Base-by-base conservation (phyloP, 30 jellyfish, hydroid and myxozoan species). In the Rhopilema esculentum region DNA sequence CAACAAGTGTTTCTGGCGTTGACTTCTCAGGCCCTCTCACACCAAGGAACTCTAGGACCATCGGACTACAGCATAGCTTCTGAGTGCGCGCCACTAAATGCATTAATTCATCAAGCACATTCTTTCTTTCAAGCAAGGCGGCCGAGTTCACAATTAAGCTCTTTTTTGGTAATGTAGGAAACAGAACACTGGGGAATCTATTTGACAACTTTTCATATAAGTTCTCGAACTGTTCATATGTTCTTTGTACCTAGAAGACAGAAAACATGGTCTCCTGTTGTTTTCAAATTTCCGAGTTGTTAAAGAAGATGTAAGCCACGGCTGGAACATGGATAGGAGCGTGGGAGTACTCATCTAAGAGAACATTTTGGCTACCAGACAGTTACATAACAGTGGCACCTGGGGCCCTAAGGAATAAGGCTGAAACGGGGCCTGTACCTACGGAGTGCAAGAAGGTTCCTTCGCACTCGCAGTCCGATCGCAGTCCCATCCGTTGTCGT, bases 1-100 rank as follows among this genome's bases (percentile, higher is more conserved):
- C 93, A 22, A 77, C 84, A 61, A 84, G 73, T 0, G 93, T 84
- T 61, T 84, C 75, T 0, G 29, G 74, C 2, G 87, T 25, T 22
- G 62, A 49, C 40, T 72, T 70, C 23, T 71, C 70, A 9, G 93
- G 97, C 67, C 77, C 83, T 31, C 82, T 40, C 0, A 83, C 97
- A 15, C 96, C 96, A 49, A 95, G 92, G 66, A 95, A 95, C 26
- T 96, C 85, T 18, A 95, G 92, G 28, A 95, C 88, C 99, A 95
- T 95, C 23, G 99, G 99, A 49, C 99, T 95, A 53, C 97, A 89
- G 68, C 99, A 84, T 23, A 95, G 91, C 86, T 95, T 95, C 82
- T 95, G 99, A 26, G 97, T 95, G 16, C 90, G 72, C 1, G 99
- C 99, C 40, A 95, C 99, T 88, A 95, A 16, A 21, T 83, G 85